Conservation (phyloP, 2,888 invertebrate species). For the Girardia tigrina region DNA sequence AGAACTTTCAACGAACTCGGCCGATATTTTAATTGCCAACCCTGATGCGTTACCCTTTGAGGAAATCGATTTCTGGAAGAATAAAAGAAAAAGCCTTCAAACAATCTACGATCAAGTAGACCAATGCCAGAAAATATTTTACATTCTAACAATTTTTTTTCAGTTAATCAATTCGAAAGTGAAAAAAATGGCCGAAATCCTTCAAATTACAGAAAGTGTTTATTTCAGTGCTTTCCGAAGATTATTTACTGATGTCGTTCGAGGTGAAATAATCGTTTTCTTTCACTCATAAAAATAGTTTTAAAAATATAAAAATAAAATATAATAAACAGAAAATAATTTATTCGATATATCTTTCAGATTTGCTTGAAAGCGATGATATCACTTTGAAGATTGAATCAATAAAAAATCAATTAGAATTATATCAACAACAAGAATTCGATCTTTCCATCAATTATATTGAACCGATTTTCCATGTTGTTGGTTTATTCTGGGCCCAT, state of each 20-base stretch:
- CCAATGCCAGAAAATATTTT: no score
- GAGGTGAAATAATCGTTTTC: conserved; percentile 27
- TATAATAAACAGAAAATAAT: no score
- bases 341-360: no score
- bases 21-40: conserved; percentile 62
- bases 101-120: conserved; percentile 70
- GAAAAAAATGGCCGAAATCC: conserved; percentile 68
- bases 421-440: conserved; percentile 54
- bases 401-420: conserved; percentile 64
- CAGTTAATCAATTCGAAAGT: conserved; percentile 51
- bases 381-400: conserved; percentile 73
- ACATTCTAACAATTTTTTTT: no score
- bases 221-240: conserved; percentile 73
- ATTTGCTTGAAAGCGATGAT: conserved; percentile 66
- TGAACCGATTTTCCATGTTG: conserved; percentile 50
- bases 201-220: conserved; percentile 72
- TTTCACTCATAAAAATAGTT: no score
- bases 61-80: conserved; percentile 68
- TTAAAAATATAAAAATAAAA: no score
- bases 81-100: conserved; percentile 62
- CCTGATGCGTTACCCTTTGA: conserved; percentile 62
- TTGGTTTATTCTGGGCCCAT: conserved; percentile 77
- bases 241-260: conserved; percentile 62
- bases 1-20: conserved; percentile 68
- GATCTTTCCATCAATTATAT: conserved; percentile 39